Evolutionary conservation across 2,888 invertebrate genomes (phyloP), one percentile per base, ranked within the genome.

Genomic region (Netelia inedita): DNA sequence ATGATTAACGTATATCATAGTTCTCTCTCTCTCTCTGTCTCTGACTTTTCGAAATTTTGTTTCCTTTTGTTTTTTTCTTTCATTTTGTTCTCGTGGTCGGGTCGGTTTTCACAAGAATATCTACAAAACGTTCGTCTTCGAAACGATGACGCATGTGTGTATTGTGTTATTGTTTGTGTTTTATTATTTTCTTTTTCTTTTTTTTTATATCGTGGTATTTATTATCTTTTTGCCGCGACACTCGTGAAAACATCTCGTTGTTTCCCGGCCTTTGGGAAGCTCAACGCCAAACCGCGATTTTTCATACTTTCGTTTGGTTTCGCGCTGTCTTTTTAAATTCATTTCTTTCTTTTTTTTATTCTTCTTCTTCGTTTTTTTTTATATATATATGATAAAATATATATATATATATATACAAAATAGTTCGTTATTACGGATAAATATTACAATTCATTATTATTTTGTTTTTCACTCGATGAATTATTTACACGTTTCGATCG

Each of bases 401-500:
- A 57, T 46, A 46, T 46, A 46, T 50, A 78, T 78, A 84, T 78
- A 74, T 74, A 85, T 75, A 81, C 76, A 84, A 79, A 81, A 81
- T 85, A 82, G 65, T 65, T 61, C 65, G 46, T 81, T 71, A 81
- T 74, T 41, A 68, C 72, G 66, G 78, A 82, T 74, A 63, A 81
- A 85, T 74, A 79, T 78, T 74, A 79, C 35, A 57, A 69, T 74
- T 59, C 53, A 6, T 53, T 53, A 16, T 53, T 59, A 61, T 69
- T 75, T 19, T 69, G 11, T 61, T 63, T 63, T 74, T 61, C 73
- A 50, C 23, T 63, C 65, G 9, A 81, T 81, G 73, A 81, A 81
- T 85, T 85, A 81, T 84, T 84, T 78, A 78, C 80, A 81, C 53
- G 16, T 61, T 66, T 68, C 76, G 69, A 74, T 61, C 73, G 50